Conservation (phyloP, 2,888 invertebrate species). For the Eulithis testata region DNA sequence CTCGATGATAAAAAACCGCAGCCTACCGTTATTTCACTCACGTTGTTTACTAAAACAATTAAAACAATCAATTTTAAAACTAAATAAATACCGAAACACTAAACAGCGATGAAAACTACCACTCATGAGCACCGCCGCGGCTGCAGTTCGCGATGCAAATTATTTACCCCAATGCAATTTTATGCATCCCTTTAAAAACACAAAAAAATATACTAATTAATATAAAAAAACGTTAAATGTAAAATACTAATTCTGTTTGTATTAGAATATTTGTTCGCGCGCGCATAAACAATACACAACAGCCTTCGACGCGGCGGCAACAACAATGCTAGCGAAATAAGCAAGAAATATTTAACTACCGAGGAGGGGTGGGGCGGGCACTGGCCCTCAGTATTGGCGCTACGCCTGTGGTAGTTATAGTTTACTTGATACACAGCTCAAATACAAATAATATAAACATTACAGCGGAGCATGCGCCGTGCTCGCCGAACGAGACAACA, state of each 20-base stretch:
- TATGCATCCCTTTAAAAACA: constrained; percentile 63
- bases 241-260: constrained; percentile 48
- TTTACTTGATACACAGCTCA: constrained; percentile 86
- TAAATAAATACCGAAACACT: constrained; percentile 67
- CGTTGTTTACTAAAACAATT: constrained; percentile 50
- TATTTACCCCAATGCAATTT: constrained; percentile 76
- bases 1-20: constrained; percentile 45
- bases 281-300: constrained; percentile 83
- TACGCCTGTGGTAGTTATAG: constrained; percentile 85
- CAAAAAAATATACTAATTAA: constrained; percentile 25
- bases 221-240: constrained; percentile 34
- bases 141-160: constrained; percentile 79
- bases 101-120: constrained; percentile 74
- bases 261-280: constrained; percentile 71
- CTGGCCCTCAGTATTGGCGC: constrained; percentile 83
- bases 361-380: constrained; percentile 78
- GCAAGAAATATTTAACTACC: constrained; percentile 86
- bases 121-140: constrained; percentile 73
- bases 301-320: constrained; percentile 79
- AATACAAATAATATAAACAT: constrained; percentile 86
- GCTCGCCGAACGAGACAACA: constrained; percentile 68
- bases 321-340: constrained; percentile 86
- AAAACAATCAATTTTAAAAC: constrained; percentile 59
- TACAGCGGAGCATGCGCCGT: constrained; percentile 81
- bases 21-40: constrained; percentile 60